These are phyloP conservation scores for Macrosoma leucophasiata DNA, from an alignment of 2,888 invertebrate genomes.

Conservation along the genomic window DNA sequence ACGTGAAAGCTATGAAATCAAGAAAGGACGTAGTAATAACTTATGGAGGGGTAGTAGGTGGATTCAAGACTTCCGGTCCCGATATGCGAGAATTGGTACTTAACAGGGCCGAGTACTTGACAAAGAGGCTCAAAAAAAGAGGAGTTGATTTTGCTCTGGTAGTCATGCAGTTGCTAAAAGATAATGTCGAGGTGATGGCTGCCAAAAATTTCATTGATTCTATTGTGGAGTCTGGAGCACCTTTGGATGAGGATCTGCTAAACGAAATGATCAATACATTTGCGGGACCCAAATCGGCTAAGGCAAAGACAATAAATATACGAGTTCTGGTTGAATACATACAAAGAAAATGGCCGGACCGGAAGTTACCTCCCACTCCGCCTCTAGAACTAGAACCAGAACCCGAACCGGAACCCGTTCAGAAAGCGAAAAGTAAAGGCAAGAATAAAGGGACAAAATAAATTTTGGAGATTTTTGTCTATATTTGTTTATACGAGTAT, in stretches of 20 bases:
- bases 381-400: conserved; percentile 37
- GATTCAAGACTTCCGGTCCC: conserved; percentile 27
- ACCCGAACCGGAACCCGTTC: conserved; percentile 23
- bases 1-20: conserved; percentile 29
- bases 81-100: conserved; percentile 44
- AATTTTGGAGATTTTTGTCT: too few relatives aligned
- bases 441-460: conserved; percentile 22
- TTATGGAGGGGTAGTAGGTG: conserved; percentile 35
- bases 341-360: conserved; percentile 51
- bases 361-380: conserved; percentile 43
- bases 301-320: conserved; percentile 39
- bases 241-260: conserved; percentile 38
- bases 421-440: conserved; percentile 10
- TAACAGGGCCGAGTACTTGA: conserved; percentile 41
- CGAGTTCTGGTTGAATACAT: conserved; percentile 38
- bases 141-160: conserved; percentile 41
- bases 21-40: conserved; percentile 35
- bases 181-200: conserved; percentile 29
- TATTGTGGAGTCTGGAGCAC: conserved; percentile 27
- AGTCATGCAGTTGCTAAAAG: conserved; percentile 37
- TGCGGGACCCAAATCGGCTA: conserved; percentile 33
- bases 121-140: conserved; percentile 35
- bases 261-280: conserved; percentile 38
- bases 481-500: too few relatives aligned
- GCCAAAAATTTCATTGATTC: conserved; percentile 32